Evolutionary conservation across 2,888 invertebrate genomes (phyloP), one percentile per base, ranked within the genome.

Genomic region (Patella ulyssiponensis): DNA sequence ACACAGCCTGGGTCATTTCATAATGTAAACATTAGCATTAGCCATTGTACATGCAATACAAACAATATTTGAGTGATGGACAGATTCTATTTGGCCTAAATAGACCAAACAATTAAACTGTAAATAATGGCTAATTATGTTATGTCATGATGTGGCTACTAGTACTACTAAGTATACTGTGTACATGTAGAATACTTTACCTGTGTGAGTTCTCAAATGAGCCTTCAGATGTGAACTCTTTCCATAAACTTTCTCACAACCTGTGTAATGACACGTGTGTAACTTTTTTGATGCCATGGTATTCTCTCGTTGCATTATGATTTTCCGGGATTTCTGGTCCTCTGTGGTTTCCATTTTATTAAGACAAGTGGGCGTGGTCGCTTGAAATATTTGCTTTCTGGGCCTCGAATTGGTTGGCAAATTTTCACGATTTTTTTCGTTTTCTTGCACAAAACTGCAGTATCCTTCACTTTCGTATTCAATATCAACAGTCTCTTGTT

Each of bases 141-240:
- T 44, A 44, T 44, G 44, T 44, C 44, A 44, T 44, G 44, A 44
- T 44, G 5, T 7, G 0, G 9, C 5, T 44, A 7, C 0, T 2
- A 7, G 0, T 44, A 7, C 7, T 44, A 1, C 7, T 33, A 33
- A 7, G 4, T 4, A 4, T 33, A 33, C 44, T 44, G 9, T 9
- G 9, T 0, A 27, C 27, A 27, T 9, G 5, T 4, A 44, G 33
- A 44, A 44, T 44, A 44, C 56, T 81, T 82, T 88, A 94, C 94
- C 94, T 93, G 94, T 94, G 88, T 94, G 94, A 51, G 94, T 94
- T 86, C 94, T 90, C 51, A 94, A 92, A 89, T 94, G 94, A 17
- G 94, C 94, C 88, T 94, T 94, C 70, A 94, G 92, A 89, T 94
- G 94, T 23, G 94, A 94, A 88, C 94, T 94, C 90, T 94, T 94